A percentile compares a stretch with the other conserved stretches of the same genome.
Evolutionary conservation across 2,888 invertebrate genomes (phyloP).

Genomic region (Mayetiola destructor): DNA sequence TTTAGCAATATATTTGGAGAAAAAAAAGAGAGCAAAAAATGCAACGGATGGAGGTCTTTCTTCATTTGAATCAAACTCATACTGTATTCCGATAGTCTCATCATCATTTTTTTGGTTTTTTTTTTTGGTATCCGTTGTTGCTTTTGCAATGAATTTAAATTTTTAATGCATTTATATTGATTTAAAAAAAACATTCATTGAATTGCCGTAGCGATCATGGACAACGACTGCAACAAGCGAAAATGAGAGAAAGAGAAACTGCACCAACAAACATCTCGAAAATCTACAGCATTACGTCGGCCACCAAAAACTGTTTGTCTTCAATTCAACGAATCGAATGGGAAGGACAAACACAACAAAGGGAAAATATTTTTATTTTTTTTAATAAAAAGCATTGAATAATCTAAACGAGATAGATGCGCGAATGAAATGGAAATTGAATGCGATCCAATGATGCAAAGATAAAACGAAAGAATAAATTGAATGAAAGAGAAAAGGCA

Average conservation of each 20-base stretch:
- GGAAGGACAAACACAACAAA: not conserved
- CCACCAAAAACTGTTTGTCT: not conserved
- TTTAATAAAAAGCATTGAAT: too few relatives aligned
- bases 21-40: too few relatives aligned
- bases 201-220: not conserved
- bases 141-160: too few relatives aligned
- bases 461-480: not conserved
- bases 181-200: constrained; percentile 3
- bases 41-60: too few relatives aligned
- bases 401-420: not conserved
- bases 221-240: not conserved
- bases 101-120: too few relatives aligned
- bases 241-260: too few relatives aligned
- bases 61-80: not conserved
- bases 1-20: too few relatives aligned
- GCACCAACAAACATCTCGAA: not conserved
- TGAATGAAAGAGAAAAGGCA: constrained; percentile 10
- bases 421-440: too few relatives aligned
- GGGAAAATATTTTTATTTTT: too few relatives aligned
- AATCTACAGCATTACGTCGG: constrained; percentile 2
- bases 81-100: constrained; percentile 1
- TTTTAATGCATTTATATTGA: constrained; percentile 3
- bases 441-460: constrained; percentile 2
- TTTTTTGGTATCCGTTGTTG: too few relatives aligned
- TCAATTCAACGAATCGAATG: not conserved